Base-by-base conservation (phyloP, 2,113 vertebrate genomes). In the Lepus timidus region DNA sequence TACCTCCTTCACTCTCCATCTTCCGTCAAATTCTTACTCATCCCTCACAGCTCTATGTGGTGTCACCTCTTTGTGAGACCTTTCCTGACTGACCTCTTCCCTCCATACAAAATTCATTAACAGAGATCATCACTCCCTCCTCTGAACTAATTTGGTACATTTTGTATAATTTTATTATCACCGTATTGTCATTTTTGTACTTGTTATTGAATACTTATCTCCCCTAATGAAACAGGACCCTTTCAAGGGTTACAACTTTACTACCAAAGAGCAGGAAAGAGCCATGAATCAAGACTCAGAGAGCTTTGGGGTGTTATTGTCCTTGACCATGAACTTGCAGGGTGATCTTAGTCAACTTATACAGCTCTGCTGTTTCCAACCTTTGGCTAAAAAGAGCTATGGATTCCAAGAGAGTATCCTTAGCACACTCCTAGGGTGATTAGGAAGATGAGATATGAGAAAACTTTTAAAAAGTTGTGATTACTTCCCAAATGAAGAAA, bases 41-140 rank as follows among this genome's bases (percentile, higher is more conserved):
- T 78, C 64, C 33, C 89, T 88, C 36, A 90, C 92, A 92, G 39
- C 17, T 8, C 20, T 31, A 84, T 82, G 44, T 3, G 17, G 12
- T 84, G 33, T 92, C 58, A 73, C 52, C 58, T 94, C 93, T 96
- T 95, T 94, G 65, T 76, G 68, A 90, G 90, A 88, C 17, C 74
- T 93, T 92, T 49, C 31, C 64, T 90, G 36, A 87, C 51, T 80
- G 55, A 83, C 64, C 36, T 61, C n/a, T 64, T 91, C 82, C 67
- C 39, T 76, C 75, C 58, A 64, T 85, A 58, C 19, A 91, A 86
- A 91, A 96, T 86, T 82, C 75, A 92, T 92, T 71, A 78, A 19
- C 31, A 23, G 79, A 91, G 39, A 33, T 83, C 22, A 61, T 90
- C 17, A 11, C 29, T 75, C 61, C 17, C n/a, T 90, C 29, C 25